These are phyloP conservation scores for Avahi laniger DNA, from an alignment of 2,797 vertebrate species.

Conservation along the genomic window DNA sequence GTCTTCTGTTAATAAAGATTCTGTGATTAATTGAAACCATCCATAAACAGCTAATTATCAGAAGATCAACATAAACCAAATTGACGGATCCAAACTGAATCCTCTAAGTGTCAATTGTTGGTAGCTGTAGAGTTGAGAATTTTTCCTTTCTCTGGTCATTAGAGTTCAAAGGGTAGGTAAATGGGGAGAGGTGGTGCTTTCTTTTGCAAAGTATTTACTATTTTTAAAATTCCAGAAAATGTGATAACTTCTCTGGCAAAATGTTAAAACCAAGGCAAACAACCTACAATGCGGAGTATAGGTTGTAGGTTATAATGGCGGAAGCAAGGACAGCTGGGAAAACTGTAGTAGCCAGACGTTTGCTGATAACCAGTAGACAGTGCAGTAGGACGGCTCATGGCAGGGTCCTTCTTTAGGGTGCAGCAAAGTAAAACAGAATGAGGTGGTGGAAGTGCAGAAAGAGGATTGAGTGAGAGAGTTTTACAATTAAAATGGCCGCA, in stretches of 20 bases:
- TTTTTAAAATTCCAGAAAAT: neutral
- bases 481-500: neutral
- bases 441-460: neutral
- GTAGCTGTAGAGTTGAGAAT: neutral
- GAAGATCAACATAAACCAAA: neutral
- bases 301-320: neutral
- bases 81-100: neutral
- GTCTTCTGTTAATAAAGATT: conserved; percentile 21
- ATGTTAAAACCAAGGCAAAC: conserved; percentile 18
- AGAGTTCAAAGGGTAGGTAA: neutral
- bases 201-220: conserved; percentile 34
- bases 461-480: neutral
- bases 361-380: neutral
- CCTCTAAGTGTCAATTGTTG: neutral
- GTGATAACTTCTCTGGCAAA: neutral
- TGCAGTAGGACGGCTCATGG: neutral
- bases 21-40: conserved; percentile 3
- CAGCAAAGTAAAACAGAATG: neutral
- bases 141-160: neutral
- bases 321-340: neutral
- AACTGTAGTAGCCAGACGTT: neutral
- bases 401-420: neutral
- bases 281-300: neutral
- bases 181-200: neutral
- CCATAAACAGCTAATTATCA: conserved; percentile 28